These are phyloP conservation scores for Chironex yamaguchii DNA, from an alignment of 30 jellyfish, hydroid and myxozoan species.

Conservation along the genomic window DNA sequence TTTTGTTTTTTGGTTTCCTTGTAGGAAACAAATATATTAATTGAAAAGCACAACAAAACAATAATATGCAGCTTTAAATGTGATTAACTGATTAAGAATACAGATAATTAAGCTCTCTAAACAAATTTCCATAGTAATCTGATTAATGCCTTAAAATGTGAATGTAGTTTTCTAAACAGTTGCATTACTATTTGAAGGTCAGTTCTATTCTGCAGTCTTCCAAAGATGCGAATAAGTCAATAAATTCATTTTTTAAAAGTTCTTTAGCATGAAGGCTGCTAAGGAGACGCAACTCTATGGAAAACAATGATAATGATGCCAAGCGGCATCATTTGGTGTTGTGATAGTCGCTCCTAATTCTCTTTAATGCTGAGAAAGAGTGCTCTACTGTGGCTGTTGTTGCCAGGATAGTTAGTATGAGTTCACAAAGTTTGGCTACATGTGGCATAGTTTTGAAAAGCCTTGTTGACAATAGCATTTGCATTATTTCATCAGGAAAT, in stretches of 20 bases:
- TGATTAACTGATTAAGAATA: no score
- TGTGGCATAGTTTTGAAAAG: slow-evolving; percentile 36
- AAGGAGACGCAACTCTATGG: background rate
- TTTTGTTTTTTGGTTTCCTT: no score
- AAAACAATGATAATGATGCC: slow-evolving; percentile 11
- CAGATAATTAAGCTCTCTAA: no score
- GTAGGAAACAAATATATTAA: no score
- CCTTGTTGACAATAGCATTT: background rate
- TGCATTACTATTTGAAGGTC: no score
- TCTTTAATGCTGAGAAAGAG: slow-evolving; percentile 27
- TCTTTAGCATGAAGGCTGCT: background rate
- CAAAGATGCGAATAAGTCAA: slow-evolving; percentile 10
- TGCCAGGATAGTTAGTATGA: slow-evolving; percentile 31
- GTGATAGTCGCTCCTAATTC: slow-evolving; percentile 11
- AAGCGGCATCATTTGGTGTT: background rate
- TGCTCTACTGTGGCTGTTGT: slow-evolving; percentile 24
- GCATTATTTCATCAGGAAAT: slow-evolving; percentile 13
- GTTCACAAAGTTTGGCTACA: slow-evolving; percentile 16
- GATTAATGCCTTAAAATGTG: no score
- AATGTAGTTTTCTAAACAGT: no score
- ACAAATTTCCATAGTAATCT: no score
- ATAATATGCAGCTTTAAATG: no score
- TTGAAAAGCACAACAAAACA: no score
- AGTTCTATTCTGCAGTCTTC: slow-evolving; percentile 20
- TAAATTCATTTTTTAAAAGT: slow-evolving; percentile 6